Evolutionary conservation across 2,113 vertebrate species (phyloP), one percentile per base, ranked within the genome.

Genomic region (Paramormyrops kingsleyae): DNA sequence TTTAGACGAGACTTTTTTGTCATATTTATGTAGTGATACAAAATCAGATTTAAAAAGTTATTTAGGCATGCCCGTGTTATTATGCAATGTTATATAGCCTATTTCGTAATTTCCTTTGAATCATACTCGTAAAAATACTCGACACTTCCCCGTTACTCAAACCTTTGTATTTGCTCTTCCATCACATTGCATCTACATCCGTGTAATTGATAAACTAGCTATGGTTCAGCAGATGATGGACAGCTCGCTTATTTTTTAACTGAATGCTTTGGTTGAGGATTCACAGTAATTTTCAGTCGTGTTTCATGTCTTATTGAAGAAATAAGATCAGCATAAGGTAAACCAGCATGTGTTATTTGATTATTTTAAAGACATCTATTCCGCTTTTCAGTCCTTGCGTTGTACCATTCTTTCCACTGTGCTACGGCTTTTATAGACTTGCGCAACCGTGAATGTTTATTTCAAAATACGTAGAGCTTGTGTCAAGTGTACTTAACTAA

Each of bases 81-180:
- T 89, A 70, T 44, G 5, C 70, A 80, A 52, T 17, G 62, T 21
- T 53, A 19, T 49, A 50, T 13, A n/a, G n/a, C n/a, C n/a, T n/a
- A 89, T 88, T 89, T 89, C 39, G 84, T 39, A 12, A 35, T 87
- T 90, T 74, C 83, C 44, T 77, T 47, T 74, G 84, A 42, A 62
- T 62, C 15, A 39, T 86, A 21, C 44, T 24, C 24, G 66, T 87
- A 52, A 35, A 90, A 77, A 19, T 24, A 47, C 27, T 87, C 21
- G 21, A 77, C 62, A 87, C 35, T 87, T 87, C 62, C 85, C 85
- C 59, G 31, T 62, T 44, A 56, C 77, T 27, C 17, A 84, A 84
- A 12, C 21, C n/a, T 80, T 89, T 31, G 46, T 70, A 44, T 80
- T 89, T 83, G n/a, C 70, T 24, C 47, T 53, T 83, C 88, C 49